phyloP scores from a whole-genome alignment of 1,140 invertebrate species.

The Triops longicaudatus region DNA sequence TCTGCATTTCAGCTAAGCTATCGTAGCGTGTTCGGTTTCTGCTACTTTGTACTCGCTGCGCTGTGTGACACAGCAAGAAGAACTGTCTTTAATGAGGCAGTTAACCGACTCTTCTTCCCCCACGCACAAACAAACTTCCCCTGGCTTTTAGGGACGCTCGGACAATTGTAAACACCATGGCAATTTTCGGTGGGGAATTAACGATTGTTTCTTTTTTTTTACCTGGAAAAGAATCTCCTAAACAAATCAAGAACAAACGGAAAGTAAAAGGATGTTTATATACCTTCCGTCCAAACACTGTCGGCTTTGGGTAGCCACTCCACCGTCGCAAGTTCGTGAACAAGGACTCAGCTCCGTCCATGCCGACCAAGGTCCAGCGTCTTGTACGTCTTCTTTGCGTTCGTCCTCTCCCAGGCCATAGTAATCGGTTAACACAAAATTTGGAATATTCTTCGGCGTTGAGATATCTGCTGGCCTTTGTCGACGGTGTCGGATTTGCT shows the following conservation, averaged over 20 bases:
- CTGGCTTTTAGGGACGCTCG: neutral
- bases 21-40: neutral
- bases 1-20: neutral
- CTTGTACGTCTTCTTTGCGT: slow-evolving; percentile 18
- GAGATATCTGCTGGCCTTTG: slow-evolving; percentile 4
- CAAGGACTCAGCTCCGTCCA: slow-evolving; percentile 69
- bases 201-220: neutral
- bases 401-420: neutral
- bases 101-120: neutral
- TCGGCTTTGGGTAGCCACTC: slow-evolving; percentile 53
- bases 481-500: neutral
- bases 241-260: too few species aligned
- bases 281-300: slow-evolving; percentile 34
- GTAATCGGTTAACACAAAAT: slow-evolving; percentile 12
- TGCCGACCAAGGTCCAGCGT: slow-evolving; percentile 40
- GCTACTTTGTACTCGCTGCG: neutral
- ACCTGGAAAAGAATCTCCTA: too few species aligned
- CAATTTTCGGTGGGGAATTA: neutral
- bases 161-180: neutral
- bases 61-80: neutral
- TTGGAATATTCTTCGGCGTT: neutral
- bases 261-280: neutral
- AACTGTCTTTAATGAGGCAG: neutral
- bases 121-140: neutral
- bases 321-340: slow-evolving; percentile 81